Conservation (phyloP, 2,888 invertebrate genomes). For the Scotopteryx bipunctaria region DNA sequence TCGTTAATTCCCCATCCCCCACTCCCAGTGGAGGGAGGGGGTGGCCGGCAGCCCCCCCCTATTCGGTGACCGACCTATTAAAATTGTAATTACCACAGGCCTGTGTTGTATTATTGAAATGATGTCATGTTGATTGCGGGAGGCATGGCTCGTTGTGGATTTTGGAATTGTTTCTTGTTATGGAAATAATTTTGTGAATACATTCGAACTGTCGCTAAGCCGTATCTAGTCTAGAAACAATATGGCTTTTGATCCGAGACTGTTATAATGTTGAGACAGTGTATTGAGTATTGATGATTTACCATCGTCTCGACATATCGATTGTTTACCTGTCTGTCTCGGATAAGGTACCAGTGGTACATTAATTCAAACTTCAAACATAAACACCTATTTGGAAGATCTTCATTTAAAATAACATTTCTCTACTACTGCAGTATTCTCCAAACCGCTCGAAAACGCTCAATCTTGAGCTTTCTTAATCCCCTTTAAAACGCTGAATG, state of each 20-base stretch:
- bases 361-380: no score
- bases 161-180: constrained; percentile 11
- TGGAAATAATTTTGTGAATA: neutral
- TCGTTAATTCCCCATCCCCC: constrained; percentile 45
- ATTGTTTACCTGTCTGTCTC: no score
- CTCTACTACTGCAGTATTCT: constrained; percentile 1
- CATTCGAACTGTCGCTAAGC: neutral
- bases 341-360: no score
- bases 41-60: constrained; percentile 41
- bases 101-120: constrained; percentile 70
- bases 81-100: constrained; percentile 74
- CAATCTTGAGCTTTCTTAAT: constrained; percentile 21
- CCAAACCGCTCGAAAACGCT: neutral
- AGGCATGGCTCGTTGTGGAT: constrained; percentile 19
- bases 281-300: no score
- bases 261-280: no score
- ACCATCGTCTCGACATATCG: neutral
- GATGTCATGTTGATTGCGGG: constrained; percentile 64
- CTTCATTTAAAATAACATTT: neutral
- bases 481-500: constrained; percentile 10
- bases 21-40: constrained; percentile 30
- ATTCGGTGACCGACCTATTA: constrained; percentile 74
- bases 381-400: neutral
- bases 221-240: neutral
- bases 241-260: no score